Base-by-base conservation (phyloP, 2,888 invertebrate species). In the Pogonocherus hispidulus region DNA sequence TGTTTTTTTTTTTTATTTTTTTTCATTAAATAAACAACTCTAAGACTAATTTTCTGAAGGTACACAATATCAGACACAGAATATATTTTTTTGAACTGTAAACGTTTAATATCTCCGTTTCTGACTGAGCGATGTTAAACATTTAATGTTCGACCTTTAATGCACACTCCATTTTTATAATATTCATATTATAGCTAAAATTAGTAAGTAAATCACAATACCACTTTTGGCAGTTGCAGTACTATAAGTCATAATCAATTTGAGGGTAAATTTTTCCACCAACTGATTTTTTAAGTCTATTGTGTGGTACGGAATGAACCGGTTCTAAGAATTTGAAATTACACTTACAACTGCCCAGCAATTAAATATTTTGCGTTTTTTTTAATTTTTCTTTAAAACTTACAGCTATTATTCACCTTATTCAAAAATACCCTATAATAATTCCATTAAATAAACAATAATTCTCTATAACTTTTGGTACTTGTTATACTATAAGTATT, bases 41-140 rank as follows among this genome's bases (percentile, higher is more conserved):
- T 82, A 81, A 82, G 80, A 79, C 78, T 80, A 80, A 70, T 68
- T 80, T 81, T 80, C 80, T 79, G 82, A 77, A 84, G 84, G 84
- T 84, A 84, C 84, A 84, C 82, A 84, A 84, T 84, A 82, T 84
- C 84, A 83, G 84, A 84, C 84, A 84, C 81, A 83, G 81, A 83
- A 81, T 79, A 79, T 78, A 72, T 66, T 70, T 71, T 66, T 56
- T 44, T 63, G 63, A 67, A 67, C 65, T 63, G 23, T 70, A 66
- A 70, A 70, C 57, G 67, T 70, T 65, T 69, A 52, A 47, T 51
- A 64, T 64, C 63, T 47, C 46, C 11, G 51, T 32, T 49, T 16
- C 62, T 57, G 46, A 66, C 41, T 55, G 66, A 70, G 65, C 59
- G 65, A 66, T 63, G 37, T 63, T 55, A 69, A 69, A 71, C 69